phyloP scores from a whole-genome alignment of 2,888 invertebrate species.

The Antheraea assamensis region DNA sequence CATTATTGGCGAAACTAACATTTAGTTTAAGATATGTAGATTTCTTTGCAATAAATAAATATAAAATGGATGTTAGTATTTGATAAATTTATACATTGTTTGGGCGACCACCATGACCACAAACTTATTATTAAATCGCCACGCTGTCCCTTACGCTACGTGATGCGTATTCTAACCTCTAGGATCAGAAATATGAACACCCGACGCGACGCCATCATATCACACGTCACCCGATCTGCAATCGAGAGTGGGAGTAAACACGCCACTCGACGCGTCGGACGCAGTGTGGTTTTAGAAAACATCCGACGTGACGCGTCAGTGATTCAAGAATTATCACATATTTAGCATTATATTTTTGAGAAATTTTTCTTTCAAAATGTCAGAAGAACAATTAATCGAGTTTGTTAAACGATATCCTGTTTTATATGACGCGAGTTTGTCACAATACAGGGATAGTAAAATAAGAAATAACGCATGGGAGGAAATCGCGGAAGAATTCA shows the following conservation, averaged over 20 bases:
- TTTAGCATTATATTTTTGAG: neutral
- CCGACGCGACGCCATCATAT: neutral
- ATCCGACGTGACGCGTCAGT: slow-evolving; percentile 5
- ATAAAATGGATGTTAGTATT: too few relatives aligned
- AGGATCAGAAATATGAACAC: too few relatives aligned
- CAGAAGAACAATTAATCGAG: neutral
- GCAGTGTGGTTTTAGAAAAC: neutral
- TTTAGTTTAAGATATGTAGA: too few relatives aligned
- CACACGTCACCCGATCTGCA: neutral
- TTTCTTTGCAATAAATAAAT: too few relatives aligned
- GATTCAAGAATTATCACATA: neutral
- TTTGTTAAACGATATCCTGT: neutral
- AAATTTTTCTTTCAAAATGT: neutral
- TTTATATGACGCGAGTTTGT: neutral
- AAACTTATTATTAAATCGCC: too few relatives aligned
- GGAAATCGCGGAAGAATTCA: neutral
- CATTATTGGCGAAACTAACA: too few relatives aligned
- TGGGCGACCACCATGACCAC: too few relatives aligned
- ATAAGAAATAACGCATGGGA: neutral
- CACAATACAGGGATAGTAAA: neutral
- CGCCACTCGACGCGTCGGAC: neutral
- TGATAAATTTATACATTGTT: too few relatives aligned
- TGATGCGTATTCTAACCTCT: too few relatives aligned
- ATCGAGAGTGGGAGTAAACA: neutral
- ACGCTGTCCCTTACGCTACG: too few relatives aligned